Percentiles rank a stretch among this genome's conserved stretches.
These are phyloP conservation scores for Andricus curvator DNA, from an alignment of 2,888 invertebrate species.

Conservation along the genomic window DNA sequence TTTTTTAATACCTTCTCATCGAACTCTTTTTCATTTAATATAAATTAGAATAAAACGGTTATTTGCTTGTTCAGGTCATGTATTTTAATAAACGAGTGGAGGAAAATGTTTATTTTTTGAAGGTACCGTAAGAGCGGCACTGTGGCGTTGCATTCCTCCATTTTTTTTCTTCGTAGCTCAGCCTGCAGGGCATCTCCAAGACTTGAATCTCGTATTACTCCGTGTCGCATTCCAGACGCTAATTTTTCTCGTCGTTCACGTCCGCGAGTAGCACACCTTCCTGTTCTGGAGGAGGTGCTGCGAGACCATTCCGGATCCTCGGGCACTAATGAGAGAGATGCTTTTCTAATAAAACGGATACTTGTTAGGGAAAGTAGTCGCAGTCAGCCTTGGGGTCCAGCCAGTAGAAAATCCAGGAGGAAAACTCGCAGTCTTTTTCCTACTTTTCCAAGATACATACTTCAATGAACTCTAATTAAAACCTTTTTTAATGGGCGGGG, in stretches of 20 bases:
- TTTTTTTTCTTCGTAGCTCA: slow-evolving; percentile 42
- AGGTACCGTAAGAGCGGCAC: slow-evolving; percentile 40
- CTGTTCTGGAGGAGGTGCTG: slow-evolving; percentile 48
- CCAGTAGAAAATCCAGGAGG: not conserved
- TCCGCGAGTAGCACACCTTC: slow-evolving; percentile 43
- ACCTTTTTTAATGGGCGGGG: not conserved
- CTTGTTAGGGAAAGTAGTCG: not conserved
- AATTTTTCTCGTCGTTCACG: slow-evolving; percentile 51
- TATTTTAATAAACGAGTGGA: slow-evolving; percentile 28
- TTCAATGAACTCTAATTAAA: not conserved
- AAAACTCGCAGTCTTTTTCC: not conserved
- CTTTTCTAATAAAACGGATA: not conserved
- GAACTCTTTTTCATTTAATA: too few species aligned
- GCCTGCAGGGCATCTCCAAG: slow-evolving; percentile 39
- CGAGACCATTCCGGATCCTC: slow-evolving; percentile 46
- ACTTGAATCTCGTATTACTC: slow-evolving; percentile 46
- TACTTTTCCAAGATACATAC: not conserved
- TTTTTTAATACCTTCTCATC: too few species aligned
- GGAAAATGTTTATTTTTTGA: slow-evolving; percentile 35
- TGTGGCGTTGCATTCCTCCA: slow-evolving; percentile 40
- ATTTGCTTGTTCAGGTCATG: slow-evolving; percentile 39
- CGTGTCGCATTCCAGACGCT: slow-evolving; percentile 56
- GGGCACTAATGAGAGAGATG: slow-evolving; percentile 27
- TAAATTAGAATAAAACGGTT: slow-evolving; percentile 29
- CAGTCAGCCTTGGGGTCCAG: not conserved